These are phyloP conservation scores for Cochlearius cochlearius DNA, from an alignment of 2,113 vertebrate genomes.

Conservation along the genomic window DNA sequence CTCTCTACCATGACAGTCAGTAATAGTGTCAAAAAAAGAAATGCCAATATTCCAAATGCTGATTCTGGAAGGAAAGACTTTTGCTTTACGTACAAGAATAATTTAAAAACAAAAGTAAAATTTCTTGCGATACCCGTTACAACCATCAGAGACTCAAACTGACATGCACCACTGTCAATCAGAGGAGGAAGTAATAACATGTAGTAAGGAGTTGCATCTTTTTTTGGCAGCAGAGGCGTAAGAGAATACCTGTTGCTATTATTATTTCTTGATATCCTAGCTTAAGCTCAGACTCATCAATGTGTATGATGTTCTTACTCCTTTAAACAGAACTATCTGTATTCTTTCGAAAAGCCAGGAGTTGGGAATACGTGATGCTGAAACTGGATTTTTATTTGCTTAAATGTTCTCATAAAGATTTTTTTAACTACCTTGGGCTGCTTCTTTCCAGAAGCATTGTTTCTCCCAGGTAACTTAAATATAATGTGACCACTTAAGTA, in stretches of 20 bases:
- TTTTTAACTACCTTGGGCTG: neutral
- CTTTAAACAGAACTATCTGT: neutral
- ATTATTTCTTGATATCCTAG: neutral
- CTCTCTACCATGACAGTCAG: neutral
- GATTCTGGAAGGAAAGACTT: neutral
- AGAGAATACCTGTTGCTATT: neutral
- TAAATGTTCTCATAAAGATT: neutral
- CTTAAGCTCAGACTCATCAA: neutral
- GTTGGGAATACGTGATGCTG: neutral
- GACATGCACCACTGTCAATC: neutral
- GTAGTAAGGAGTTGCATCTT: neutral
- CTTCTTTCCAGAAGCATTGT: neutral
- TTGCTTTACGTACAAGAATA: neutral
- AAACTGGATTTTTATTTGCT: neutral
- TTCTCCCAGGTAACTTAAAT: neutral
- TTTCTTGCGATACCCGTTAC: neutral
- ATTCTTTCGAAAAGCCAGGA: neutral
- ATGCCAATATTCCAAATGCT: neutral
- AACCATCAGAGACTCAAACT: neutral
- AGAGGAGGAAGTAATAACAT: neutral
- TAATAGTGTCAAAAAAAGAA: neutral
- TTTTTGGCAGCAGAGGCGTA: neutral
- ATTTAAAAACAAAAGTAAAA: neutral
- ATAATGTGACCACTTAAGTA: neutral
- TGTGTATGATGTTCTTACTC: neutral